Conservation (phyloP, 2,888 invertebrate genomes). For the Strigamia crassipes region DNA sequence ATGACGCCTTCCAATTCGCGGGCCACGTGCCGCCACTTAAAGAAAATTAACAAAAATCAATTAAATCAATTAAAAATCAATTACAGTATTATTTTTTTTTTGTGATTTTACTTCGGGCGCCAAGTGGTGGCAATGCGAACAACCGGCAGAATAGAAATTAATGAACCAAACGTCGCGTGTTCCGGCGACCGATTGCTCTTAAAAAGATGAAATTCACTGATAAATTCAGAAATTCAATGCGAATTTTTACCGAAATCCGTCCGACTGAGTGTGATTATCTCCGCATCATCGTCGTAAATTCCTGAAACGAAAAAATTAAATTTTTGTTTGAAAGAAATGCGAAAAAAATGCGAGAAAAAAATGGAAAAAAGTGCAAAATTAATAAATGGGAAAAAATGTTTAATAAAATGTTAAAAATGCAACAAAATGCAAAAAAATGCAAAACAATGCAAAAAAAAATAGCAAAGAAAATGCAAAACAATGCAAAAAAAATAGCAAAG, state of each 20-base stretch:
- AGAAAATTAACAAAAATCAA: conserved; percentile 3
- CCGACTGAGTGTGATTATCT: conserved; percentile 75
- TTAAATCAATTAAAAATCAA: too few relatives aligned
- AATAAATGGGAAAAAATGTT: too few relatives aligned
- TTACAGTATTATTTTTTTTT: neutral
- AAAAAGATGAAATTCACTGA: conserved; percentile 44
- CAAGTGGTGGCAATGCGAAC: conserved; percentile 81
- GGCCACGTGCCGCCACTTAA: conserved; percentile 76
- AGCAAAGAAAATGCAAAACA: too few relatives aligned
- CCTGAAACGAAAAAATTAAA: conserved; percentile 55
- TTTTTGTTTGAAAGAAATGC: neutral
- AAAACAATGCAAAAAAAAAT: too few relatives aligned
- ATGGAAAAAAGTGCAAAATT: too few relatives aligned
- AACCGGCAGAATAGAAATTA: conserved; percentile 85
- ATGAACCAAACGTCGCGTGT: conserved; percentile 77
- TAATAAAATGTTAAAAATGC: too few relatives aligned
- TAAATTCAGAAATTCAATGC: neutral
- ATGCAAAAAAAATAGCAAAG: too few relatives aligned
- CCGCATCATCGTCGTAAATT: conserved; percentile 81
- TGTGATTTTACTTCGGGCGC: conserved; percentile 68
- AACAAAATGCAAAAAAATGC: too few relatives aligned
- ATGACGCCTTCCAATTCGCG: conserved; percentile 77
- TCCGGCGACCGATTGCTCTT: conserved; percentile 63
- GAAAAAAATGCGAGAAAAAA: neutral
- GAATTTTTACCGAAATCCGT: conserved; percentile 71